Percentiles rank a stretch among this genome's conserved stretches.
Conservation (phyloP, 2,888 invertebrate species). For the Apantesis nais region DNA sequence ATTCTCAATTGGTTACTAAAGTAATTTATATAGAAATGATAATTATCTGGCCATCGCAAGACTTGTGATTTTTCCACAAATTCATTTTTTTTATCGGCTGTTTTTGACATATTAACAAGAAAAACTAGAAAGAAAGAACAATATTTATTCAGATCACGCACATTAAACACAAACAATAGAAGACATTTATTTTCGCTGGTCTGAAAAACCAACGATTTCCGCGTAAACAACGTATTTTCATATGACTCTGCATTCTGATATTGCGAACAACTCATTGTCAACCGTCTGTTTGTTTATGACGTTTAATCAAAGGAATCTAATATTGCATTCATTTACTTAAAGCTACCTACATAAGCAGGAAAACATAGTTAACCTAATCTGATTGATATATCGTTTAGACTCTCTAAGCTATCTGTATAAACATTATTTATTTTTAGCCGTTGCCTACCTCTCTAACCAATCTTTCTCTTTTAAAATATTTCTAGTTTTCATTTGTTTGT, state of each 20-base stretch:
- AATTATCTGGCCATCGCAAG: background rate
- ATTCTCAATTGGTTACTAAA: conserved; percentile 20
- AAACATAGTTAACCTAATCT: too few relatives aligned
- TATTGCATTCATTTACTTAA: conserved; percentile 12
- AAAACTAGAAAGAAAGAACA: background rate
- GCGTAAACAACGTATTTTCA: background rate
- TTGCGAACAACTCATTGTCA: conserved; percentile 23
- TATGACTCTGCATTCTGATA: background rate
- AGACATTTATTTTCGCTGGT: background rate
- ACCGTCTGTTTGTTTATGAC: conserved; percentile 37
- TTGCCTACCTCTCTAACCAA: background rate
- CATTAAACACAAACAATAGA: conserved; percentile 1
- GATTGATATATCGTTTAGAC: too few relatives aligned
- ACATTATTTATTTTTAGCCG: background rate
- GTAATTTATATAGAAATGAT: conserved; percentile 20
- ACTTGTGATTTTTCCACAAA: background rate
- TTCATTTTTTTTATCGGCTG: background rate
- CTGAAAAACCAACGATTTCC: background rate
- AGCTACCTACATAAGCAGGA: background rate
- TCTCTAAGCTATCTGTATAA: background rate
- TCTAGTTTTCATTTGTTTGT: too few relatives aligned
- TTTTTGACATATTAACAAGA: background rate
- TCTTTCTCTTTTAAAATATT: background rate
- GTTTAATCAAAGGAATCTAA: conserved; percentile 34
- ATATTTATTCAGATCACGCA: background rate